phyloP scores from a whole-genome alignment of 2,797 vertebrate species.

The Crocodylus rhombifer region DNA sequence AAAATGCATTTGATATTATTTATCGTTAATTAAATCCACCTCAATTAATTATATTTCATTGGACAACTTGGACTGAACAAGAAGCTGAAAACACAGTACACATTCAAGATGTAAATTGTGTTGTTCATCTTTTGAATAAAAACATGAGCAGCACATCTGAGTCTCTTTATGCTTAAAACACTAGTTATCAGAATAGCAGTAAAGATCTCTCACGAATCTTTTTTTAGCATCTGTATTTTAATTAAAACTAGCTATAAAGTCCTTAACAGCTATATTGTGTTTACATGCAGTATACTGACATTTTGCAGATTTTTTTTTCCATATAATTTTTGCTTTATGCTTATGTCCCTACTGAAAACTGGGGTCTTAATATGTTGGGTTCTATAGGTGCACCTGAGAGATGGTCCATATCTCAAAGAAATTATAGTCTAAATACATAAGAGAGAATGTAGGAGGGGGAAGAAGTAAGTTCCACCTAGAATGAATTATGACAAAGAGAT shows the following conservation, averaged over 20 bases:
- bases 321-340: no score
- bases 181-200: slow-evolving; percentile 56
- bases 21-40: slow-evolving; percentile 29
- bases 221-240: slow-evolving; percentile 37
- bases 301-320: background rate
- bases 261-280: slow-evolving; percentile 58
- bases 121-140: slow-evolving; percentile 62
- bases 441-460: no score
- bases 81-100: slow-evolving; percentile 41
- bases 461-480: no score
- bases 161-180: slow-evolving; percentile 59
- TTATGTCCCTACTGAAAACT: no score
- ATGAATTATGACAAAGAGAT: no score
- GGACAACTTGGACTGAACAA: slow-evolving; percentile 29
- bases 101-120: slow-evolving; percentile 63
- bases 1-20: background rate
- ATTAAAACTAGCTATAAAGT: slow-evolving; percentile 75
- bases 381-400: no score
- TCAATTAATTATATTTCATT: slow-evolving; percentile 34
- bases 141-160: slow-evolving; percentile 55
- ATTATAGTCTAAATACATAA: no score
- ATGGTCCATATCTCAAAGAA: no score
- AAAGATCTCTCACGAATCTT: slow-evolving; percentile 20
- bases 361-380: no score
- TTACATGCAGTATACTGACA: background rate